Conservation (phyloP, 2,888 invertebrate species). For the Ochropleura leucogaster region DNA sequence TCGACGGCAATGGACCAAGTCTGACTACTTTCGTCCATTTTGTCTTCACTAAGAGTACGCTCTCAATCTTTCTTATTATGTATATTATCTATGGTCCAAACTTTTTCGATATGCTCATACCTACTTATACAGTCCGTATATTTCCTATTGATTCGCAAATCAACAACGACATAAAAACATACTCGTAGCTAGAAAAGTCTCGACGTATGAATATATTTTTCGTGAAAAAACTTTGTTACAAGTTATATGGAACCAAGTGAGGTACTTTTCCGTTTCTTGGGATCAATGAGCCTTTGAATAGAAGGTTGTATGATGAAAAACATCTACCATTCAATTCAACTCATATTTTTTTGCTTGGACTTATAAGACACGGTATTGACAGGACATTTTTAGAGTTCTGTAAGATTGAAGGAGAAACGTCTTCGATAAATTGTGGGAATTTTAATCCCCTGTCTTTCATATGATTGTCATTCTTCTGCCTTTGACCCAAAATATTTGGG, state of each 20-base stretch:
- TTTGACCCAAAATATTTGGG: neutral
- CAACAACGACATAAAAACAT: constrained; percentile 36
- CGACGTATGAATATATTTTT: constrained; percentile 27
- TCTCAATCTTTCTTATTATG: neutral
- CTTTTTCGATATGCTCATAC: constrained; percentile 7
- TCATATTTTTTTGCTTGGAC: constrained; percentile 42
- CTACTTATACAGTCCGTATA: constrained; percentile 5
- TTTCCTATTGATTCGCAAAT: constrained; percentile 32
- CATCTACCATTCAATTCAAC: constrained; percentile 49
- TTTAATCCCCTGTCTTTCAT: neutral
- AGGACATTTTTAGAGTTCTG: constrained; percentile 50
- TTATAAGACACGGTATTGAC: constrained; percentile 25
- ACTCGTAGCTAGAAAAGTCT: constrained; percentile 29
- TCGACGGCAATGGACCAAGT: neutral
- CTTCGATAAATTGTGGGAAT: neutral
- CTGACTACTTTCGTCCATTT: neutral
- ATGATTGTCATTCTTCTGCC: neutral
- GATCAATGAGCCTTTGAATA: constrained; percentile 52
- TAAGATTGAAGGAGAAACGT: neutral
- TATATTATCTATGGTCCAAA: constrained; percentile 12
- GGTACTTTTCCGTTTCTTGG: constrained; percentile 44
- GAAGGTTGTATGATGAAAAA: constrained; percentile 48
- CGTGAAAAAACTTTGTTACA: constrained; percentile 37
- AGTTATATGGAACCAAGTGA: constrained; percentile 34
- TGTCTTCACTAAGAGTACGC: too few relatives aligned